These are phyloP conservation scores for Clanis bilineata DNA, from an alignment of 2,888 invertebrate genomes.

Conservation along the genomic window DNA sequence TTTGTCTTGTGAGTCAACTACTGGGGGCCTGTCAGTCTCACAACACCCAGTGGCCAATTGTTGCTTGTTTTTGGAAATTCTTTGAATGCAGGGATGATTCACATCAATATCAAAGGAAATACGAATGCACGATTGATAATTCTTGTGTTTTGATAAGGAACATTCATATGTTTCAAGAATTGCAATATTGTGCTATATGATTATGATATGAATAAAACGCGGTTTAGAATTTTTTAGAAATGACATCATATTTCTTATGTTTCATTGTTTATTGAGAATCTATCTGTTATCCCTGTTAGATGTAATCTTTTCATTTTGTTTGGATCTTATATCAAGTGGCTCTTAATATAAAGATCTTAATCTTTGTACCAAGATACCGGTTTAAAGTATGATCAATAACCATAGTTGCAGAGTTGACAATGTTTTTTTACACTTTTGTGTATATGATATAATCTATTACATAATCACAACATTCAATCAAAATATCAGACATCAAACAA, in stretches of 20 bases:
- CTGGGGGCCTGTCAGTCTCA: too few relatives aligned
- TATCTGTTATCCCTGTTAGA: not conserved
- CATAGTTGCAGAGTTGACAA: too few relatives aligned
- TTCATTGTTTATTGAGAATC: not conserved
- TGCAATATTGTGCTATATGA: not conserved
- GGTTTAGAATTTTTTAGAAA: not conserved
- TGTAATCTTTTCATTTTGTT: too few relatives aligned
- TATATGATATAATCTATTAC: too few relatives aligned
- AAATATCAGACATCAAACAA: too few relatives aligned
- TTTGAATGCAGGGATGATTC: not conserved
- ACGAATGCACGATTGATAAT: not conserved
- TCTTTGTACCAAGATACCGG: too few relatives aligned
- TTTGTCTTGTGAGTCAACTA: too few relatives aligned
- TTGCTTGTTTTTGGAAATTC: not conserved
- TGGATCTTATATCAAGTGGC: too few relatives aligned
- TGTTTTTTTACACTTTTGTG: too few relatives aligned
- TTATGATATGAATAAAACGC: not conserved
- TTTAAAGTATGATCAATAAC: too few relatives aligned
- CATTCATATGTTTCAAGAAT: not conserved
- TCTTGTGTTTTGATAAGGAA: not conserved
- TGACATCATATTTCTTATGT: not conserved
- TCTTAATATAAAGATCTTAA: too few relatives aligned
- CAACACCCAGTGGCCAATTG: not conserved
- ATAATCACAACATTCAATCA: too few relatives aligned
- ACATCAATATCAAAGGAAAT: not conserved